phyloP scores from a whole-genome alignment of 1,140 invertebrate genomes.

The Drosophila burlai region DNA sequence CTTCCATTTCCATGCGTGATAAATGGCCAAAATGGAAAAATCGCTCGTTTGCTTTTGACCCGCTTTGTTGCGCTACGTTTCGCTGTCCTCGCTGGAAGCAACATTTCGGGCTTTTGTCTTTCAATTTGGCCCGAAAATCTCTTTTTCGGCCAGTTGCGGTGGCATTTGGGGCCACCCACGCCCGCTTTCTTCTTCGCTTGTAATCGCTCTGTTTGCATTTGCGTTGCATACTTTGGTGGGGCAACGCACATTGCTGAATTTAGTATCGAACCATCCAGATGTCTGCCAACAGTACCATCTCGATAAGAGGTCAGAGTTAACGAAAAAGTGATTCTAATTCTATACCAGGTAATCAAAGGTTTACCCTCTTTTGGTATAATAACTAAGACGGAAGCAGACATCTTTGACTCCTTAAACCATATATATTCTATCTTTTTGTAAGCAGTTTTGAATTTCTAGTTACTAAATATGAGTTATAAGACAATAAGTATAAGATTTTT shows the following conservation, averaged over 20 bases:
- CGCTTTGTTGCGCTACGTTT: conserved; percentile 25
- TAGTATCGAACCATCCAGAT: conserved; percentile 12
- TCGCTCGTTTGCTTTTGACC: conserved; percentile 26
- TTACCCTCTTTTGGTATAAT: no score
- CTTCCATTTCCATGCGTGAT: conserved; percentile 62
- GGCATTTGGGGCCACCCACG: neutral
- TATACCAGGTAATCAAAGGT: no score
- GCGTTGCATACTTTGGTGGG: conserved; percentile 37
- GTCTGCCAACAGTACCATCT: conserved; percentile 9
- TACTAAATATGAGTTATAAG: no score
- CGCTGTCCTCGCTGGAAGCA: conserved; percentile 33
- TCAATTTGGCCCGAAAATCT: conserved; percentile 56
- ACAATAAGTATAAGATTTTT: no score
- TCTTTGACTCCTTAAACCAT: no score
- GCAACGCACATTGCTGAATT: conserved; percentile 23
- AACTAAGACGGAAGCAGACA: no score
- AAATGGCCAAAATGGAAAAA: conserved; percentile 53
- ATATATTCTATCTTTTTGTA: no score
- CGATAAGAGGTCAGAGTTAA: no score
- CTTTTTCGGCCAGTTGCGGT: conserved; percentile 28
- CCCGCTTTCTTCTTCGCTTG: conserved; percentile 7
- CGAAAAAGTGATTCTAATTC: no score
- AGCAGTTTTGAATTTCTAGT: no score
- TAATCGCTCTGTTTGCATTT: conserved; percentile 50
- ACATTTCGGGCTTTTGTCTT: conserved; percentile 60